Base-by-base conservation (phyloP, 37 sponge, comb jelly and placozoan genomes). In the Agelas oroides region DNA sequence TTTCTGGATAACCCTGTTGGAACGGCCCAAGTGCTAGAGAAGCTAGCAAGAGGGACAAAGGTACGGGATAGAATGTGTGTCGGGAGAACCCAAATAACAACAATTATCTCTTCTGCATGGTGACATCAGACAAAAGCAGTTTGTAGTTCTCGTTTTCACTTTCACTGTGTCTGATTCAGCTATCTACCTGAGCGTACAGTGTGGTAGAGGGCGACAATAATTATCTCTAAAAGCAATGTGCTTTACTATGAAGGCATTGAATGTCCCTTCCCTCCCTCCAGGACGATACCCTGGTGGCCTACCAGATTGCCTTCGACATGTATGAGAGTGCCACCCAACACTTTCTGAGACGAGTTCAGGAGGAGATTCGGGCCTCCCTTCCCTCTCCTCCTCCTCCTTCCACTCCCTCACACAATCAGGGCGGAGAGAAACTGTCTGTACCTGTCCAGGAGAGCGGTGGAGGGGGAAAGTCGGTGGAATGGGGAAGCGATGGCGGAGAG, bases 221-320 rank as follows among this genome's bases (percentile, higher is more conserved):
- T n/a, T n/a, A n/a, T n/a, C n/a, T n/a, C n/a, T n/a, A n/a, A n/a
- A n/a, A n/a, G n/a, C n/a, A n/a, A n/a, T n/a, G n/a, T n/a, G n/a
- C n/a, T n/a, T n/a, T n/a, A n/a, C n/a, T n/a, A n/a, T n/a, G n/a
- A n/a, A n/a, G n/a, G n/a, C n/a, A n/a, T n/a, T n/a, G n/a, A n/a
- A n/a, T n/a, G n/a, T 2, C 25, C 59, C 75, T 52, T 33, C 46
- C 56, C 61, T 55, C 33, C 13, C 71, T 68, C 0, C 70, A 98
- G 96, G 80, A 87, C 31, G 94, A 96, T 28, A 53, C 41, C 13
- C 81, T 98, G 46, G 70, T 88, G 55, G 99, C 94, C 18, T 98
- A 90, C 76, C 99, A 98, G 87, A 91, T 98, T n/a, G 95, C 91
- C 21, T 98, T 98, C 91, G 99, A 98, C 65, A 69, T 98, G 77